phyloP scores from a whole-genome alignment of 2,888 invertebrate species.

The Cistogaster globosa region DNA sequence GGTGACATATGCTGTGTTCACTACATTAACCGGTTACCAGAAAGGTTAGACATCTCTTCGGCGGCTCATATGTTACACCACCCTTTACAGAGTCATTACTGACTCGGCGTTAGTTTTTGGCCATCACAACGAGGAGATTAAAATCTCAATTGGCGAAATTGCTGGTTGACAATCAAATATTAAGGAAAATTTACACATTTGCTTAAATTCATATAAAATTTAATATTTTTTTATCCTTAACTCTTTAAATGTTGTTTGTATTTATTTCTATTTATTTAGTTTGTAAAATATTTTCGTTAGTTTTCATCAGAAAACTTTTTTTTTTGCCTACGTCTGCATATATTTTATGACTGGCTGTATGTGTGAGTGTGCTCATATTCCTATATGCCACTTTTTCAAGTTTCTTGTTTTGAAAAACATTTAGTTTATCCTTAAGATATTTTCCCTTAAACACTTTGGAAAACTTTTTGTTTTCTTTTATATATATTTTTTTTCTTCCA shows the following conservation, averaged over 20 bases:
- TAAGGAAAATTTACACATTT: not conserved
- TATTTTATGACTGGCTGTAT: not conserved
- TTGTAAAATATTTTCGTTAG: conserved; percentile 42
- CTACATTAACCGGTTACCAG: too few relatives aligned
- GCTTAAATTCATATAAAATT: not conserved
- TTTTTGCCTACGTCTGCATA: conserved; percentile 46
- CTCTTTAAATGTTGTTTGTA: conserved; percentile 5
- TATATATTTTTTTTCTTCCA: not conserved
- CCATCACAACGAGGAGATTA: too few relatives aligned
- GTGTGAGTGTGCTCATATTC: not conserved
- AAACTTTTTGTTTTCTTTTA: conserved; percentile 71
- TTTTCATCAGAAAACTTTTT: conserved; percentile 47
- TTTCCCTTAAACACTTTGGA: conserved; percentile 68
- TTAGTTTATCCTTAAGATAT: conserved; percentile 64
- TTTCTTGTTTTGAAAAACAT: conserved; percentile 52
- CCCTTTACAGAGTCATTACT: too few relatives aligned
- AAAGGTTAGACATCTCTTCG: too few relatives aligned
- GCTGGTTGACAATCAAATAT: too few relatives aligned
- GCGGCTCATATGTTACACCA: too few relatives aligned
- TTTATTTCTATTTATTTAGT: conserved; percentile 28
- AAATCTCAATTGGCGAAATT: too few relatives aligned
- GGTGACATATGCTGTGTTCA: too few relatives aligned
- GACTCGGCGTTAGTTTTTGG: too few relatives aligned
- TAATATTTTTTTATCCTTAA: not conserved
- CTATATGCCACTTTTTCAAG: conserved; percentile 40